Evolutionary conservation across 1,140 invertebrate species (phyloP).

Genomic region (Drosophila mayri): DNA sequence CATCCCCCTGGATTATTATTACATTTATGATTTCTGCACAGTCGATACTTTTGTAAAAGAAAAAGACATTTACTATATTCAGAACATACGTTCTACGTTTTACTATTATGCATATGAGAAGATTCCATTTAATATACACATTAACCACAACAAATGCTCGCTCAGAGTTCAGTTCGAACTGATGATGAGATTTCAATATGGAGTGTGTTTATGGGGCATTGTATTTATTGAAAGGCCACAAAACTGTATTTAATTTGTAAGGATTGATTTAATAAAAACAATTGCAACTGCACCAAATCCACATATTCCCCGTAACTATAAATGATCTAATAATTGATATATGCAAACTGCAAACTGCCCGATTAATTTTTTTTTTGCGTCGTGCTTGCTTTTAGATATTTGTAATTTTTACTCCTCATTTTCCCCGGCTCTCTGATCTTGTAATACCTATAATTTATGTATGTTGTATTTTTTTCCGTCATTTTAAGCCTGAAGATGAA

Average conservation of each 20-base stretch:
- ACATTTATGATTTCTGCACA: slow-evolving; percentile 6
- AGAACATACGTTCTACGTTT: slow-evolving; percentile 13
- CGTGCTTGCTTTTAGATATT: slow-evolving; percentile 4
- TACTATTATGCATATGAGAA: slow-evolving; percentile 49
- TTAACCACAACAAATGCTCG: slow-evolving; percentile 1
- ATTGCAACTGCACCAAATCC: slow-evolving; percentile 63
- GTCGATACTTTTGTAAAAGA: slow-evolving; percentile 55
- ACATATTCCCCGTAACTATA: slow-evolving; percentile 51
- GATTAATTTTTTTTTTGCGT: neutral
- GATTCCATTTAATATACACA: slow-evolving; percentile 63
- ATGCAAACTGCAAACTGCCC: slow-evolving; percentile 2
- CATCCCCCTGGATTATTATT: slow-evolving; percentile 10
- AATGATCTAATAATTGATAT: too few relatives aligned
- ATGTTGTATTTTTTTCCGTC: slow-evolving; percentile 43
- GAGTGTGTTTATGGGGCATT: slow-evolving; percentile 46
- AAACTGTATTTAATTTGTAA: slow-evolving; percentile 79
- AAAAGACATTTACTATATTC: slow-evolving; percentile 78
- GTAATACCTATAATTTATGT: slow-evolving; percentile 19
- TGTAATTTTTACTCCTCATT: neutral
- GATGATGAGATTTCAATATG: slow-evolving; percentile 24
- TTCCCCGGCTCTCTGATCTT: neutral
- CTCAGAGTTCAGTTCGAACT: slow-evolving; percentile 12
- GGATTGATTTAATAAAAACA: slow-evolving; percentile 68
- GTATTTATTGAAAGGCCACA: slow-evolving; percentile 75
- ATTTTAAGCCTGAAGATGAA: slow-evolving; percentile 30